These are phyloP conservation scores for Danio kyathit DNA, from an alignment of 2,797 vertebrate genomes.

Conservation along the genomic window DNA sequence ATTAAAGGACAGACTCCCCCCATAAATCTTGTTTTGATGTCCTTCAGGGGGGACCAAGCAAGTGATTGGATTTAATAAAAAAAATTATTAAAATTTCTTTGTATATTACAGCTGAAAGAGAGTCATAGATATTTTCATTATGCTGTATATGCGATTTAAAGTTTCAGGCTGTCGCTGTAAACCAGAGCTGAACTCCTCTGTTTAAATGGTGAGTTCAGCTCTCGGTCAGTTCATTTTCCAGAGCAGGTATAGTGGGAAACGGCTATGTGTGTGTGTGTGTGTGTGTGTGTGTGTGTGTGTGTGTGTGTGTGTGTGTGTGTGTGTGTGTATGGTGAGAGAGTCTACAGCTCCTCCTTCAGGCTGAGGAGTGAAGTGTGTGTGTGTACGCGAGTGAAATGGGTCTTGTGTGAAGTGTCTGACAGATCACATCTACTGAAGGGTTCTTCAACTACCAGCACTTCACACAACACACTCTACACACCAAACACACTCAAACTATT, in stretches of 20 bases:
- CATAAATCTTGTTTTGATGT: too few relatives aligned
- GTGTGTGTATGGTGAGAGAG: not conserved
- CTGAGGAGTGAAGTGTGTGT: not conserved
- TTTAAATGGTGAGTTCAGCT: not conserved
- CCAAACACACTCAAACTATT: not conserved
- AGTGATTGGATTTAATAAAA: too few relatives aligned
- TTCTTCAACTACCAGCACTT: constrained; percentile 29
- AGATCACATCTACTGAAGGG: constrained; percentile 38
- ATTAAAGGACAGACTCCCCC: too few relatives aligned
- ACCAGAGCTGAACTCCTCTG: not conserved
- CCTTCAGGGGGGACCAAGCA: too few relatives aligned
- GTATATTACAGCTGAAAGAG: not conserved
- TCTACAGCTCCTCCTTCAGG: constrained; percentile 29
- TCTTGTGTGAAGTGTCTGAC: constrained; percentile 3
- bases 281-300: too few relatives aligned
- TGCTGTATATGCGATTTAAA: not conserved
- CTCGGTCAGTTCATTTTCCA: not conserved
- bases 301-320: too few relatives aligned
- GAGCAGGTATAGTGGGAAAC: not conserved
- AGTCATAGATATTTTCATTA: not conserved
- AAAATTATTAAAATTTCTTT: too few relatives aligned
- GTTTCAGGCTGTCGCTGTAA: not conserved
- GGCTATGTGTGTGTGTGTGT: not conserved
- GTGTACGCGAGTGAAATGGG: not conserved
- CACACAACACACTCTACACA: constrained; percentile 29